Percentiles rank a stretch among this genome's conserved stretches.
Evolutionary conservation across 2,888 invertebrate species (phyloP).

Genomic region (Ophion ellenae): DNA sequence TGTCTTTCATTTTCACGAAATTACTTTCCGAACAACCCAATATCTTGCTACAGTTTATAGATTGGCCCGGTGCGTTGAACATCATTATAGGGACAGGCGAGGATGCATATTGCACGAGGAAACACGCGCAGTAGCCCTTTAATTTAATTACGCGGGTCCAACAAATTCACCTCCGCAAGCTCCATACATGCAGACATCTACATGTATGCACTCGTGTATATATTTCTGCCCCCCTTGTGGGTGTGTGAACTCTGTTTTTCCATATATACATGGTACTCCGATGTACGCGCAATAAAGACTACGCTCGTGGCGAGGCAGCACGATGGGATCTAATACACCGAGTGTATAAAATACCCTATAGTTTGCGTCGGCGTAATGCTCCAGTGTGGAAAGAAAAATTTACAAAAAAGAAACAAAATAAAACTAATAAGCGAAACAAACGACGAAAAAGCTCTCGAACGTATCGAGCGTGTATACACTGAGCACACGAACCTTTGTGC

Average conservation of each 20-base stretch:
- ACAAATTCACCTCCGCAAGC: constrained; percentile 40
- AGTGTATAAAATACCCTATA: constrained; percentile 10
- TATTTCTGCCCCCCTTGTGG: too few relatives aligned
- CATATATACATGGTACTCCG: not conserved
- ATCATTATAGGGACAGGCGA: constrained; percentile 13
- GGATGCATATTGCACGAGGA: constrained; percentile 27
- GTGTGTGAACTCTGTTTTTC: not conserved
- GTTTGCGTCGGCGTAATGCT: not conserved
- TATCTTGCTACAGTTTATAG: constrained; percentile 15
- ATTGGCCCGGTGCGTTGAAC: constrained; percentile 2
- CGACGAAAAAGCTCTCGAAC: constrained; percentile 42
- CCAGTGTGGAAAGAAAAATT: not conserved
- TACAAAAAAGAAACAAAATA: not conserved
- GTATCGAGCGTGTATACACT: constrained; percentile 19
- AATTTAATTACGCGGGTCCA: constrained; percentile 51
- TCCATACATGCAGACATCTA: not conserved
- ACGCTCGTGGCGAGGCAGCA: constrained; percentile 5
- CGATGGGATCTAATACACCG: constrained; percentile 6
- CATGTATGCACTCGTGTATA: too few relatives aligned
- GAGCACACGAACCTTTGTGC: constrained; percentile 38
- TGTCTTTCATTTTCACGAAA: too few relatives aligned
- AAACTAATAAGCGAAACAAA: not conserved
- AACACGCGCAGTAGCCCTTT: constrained; percentile 48
- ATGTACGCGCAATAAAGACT: not conserved
- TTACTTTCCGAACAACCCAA: too few relatives aligned